These are phyloP conservation scores for Trialeurodes vaporariorum DNA, from an alignment of 1,140 invertebrate genomes.

Conservation along the genomic window DNA sequence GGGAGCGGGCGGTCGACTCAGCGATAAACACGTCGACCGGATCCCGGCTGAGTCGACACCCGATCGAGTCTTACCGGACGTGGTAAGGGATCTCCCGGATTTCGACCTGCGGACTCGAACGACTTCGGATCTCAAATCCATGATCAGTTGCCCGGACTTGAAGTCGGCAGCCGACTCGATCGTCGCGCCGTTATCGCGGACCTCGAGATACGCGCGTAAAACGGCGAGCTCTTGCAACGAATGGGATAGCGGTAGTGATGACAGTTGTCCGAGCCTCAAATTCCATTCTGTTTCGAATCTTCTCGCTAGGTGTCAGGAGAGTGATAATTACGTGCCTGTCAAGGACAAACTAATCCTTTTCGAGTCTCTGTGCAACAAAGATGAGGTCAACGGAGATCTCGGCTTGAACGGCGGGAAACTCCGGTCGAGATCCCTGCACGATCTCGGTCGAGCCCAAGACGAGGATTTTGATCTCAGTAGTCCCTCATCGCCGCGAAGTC, in stretches of 20 bases:
- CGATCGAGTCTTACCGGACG: not conserved
- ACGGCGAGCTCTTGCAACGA: not conserved
- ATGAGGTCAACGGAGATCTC: not conserved
- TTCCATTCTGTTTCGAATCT: not conserved
- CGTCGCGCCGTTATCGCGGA: too few species aligned
- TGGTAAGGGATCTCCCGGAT: too few species aligned
- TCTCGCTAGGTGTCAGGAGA: not conserved
- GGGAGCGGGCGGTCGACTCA: too few species aligned
- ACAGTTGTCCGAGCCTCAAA: not conserved
- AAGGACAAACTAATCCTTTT: not conserved
- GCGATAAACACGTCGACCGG: too few species aligned
- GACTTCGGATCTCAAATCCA: not conserved
- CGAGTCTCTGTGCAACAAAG: not conserved
- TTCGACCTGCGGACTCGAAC: too few species aligned
- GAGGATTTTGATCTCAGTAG: not conserved
- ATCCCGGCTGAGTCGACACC: too few species aligned
- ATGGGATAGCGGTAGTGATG: not conserved
- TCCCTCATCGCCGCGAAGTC: not conserved
- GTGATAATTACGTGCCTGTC: not conserved
- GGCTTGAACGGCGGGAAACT: not conserved
- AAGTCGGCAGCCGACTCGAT: not conserved
- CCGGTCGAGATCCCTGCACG: not conserved
- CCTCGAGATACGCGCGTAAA: not conserved
- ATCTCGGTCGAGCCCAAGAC: not conserved
- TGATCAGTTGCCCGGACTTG: not conserved